These are phyloP conservation scores for Bubo blakistoni DNA, from an alignment of 2,113 vertebrate species.

Conservation along the genomic window DNA sequence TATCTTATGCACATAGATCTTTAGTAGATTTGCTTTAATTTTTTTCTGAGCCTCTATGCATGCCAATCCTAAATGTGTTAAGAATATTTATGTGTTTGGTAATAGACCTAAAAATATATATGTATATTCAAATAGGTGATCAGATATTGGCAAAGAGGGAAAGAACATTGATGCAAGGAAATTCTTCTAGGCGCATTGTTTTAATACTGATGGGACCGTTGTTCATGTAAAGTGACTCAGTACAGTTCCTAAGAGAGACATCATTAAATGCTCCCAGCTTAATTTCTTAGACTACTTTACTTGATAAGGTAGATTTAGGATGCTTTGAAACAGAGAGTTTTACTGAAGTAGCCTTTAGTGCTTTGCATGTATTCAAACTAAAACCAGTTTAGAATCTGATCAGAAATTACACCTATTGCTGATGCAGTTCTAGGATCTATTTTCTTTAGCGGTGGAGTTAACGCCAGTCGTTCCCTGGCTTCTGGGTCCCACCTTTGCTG, in stretches of 20 bases:
- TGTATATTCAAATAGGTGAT: not conserved
- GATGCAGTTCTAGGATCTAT: not conserved
- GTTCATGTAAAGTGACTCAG: not conserved
- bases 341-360: not conserved
- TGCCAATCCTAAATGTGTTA: not conserved
- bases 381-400: not conserved
- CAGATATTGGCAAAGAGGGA: not conserved
- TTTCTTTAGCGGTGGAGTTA: not conserved
- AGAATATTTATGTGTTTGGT: not conserved
- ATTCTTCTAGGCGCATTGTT: not conserved
- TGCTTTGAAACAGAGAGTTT: not conserved
- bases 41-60: not conserved
- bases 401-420: not conserved
- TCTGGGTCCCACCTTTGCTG: not conserved
- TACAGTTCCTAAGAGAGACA: not conserved
- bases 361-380: not conserved
- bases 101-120: not conserved
- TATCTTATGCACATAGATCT: not conserved
- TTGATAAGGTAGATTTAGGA: not conserved
- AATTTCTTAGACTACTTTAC: not conserved
- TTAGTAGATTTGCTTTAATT: not conserved
- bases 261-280: not conserved
- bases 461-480: not conserved
- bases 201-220: not conserved
- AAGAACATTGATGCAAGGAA: not conserved